Percentiles rank a stretch among this genome's conserved stretches.
These are phyloP conservation scores for Pachydiplax longipennis DNA, from an alignment of 2,888 invertebrate species.

Conservation along the genomic window DNA sequence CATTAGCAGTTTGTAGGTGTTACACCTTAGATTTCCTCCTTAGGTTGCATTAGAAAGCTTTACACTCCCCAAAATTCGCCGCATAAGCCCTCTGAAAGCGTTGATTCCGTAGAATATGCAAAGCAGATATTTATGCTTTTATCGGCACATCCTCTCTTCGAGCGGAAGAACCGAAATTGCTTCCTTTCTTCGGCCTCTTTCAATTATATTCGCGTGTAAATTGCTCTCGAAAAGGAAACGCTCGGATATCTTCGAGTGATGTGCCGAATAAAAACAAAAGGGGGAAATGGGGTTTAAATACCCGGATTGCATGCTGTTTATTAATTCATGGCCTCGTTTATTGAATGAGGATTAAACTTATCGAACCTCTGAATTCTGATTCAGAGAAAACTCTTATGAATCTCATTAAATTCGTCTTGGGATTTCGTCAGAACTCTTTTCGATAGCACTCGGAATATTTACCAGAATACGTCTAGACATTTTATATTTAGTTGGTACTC, in stretches of 20 bases:
- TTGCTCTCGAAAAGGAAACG: background rate
- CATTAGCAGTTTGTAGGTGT: no score
- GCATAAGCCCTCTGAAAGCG: no score
- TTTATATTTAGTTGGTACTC: no score
- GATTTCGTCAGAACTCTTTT: no score
- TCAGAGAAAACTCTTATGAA: no score
- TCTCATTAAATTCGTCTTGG: no score
- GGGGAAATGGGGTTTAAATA: slow-evolving; percentile 17
- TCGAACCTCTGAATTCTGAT: no score
- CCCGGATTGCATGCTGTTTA: background rate
- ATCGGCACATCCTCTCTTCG: background rate
- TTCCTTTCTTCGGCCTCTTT: background rate
- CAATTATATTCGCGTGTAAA: slow-evolving; percentile 15
- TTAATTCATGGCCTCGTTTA: background rate
- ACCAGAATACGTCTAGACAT: no score
- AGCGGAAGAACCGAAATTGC: background rate
- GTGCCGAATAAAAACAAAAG: background rate
- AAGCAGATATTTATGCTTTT: background rate
- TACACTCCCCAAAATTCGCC: no score
- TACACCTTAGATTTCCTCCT: no score
- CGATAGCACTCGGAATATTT: no score
- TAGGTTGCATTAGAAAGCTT: no score
- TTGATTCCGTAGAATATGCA: background rate
- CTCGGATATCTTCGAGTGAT: background rate
- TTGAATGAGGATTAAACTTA: background rate